Base-by-base conservation (phyloP, 1,140 invertebrate species). In the Neomicropteryx cornuta region DNA sequence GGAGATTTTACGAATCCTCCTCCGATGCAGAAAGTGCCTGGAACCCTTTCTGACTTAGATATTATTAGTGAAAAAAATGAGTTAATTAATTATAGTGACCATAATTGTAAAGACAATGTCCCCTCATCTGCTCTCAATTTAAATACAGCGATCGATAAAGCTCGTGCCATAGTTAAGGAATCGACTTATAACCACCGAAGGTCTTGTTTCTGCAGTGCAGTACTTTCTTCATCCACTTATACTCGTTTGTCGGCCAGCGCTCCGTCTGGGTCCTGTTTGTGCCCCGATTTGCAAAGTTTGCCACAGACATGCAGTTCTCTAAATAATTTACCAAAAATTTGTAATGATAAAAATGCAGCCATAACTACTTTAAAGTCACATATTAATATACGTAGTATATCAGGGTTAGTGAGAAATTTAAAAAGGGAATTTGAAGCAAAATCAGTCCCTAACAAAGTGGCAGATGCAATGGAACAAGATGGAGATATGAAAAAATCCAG, bases 381-480 rank as follows among this genome's bases (percentile, higher is more conserved):
- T n/a, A n/a, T n/a, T n/a, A n/a, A n/a, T n/a, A n/a, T n/a, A n/a
- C n/a, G n/a, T n/a, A n/a, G n/a, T n/a, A n/a, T n/a, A n/a, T n/a
- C n/a, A n/a, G n/a, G n/a, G n/a, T n/a, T n/a, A n/a, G 86, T 90
- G 14, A 78, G 79, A 68, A 85, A 81, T 65, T 71, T 87, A 38
- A 88, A 87, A 60, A 83, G 83, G 56, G 84, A 87, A 53, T 87
- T 89, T 55, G 85, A 89, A 63, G 83, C 83, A 5, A 86, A 86
- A 51, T 80, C 76, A 3, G 73, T 60, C 28, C 55, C 45, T 39
- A 39, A 47, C 43, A 21, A 32, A 36, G 34, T 49, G 48, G 14
- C 50, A 43, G 20, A 47, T 28, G 33, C 29, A 11, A 16, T 19
- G 0, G 37, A 35, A 33, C 38, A 44, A 36, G 41, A 36, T 31